Percentiles rank a stretch among this genome's conserved stretches.
Conservation (phyloP, 1,140 invertebrate species). For the Euura lappo region DNA sequence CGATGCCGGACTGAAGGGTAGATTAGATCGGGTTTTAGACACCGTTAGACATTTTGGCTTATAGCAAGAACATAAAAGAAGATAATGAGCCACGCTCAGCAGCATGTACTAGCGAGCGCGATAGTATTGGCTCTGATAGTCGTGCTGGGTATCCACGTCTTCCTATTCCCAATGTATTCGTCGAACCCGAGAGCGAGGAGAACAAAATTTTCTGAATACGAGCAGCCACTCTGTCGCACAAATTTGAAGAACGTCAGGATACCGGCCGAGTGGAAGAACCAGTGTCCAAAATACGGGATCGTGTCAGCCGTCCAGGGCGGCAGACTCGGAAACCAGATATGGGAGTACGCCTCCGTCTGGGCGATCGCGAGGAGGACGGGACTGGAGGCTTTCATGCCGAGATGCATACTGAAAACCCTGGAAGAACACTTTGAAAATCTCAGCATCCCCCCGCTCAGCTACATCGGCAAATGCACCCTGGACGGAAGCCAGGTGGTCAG, state of each 20-base stretch:
- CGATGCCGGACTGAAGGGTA: background rate
- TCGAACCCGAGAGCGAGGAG: slow-evolving; percentile 49
- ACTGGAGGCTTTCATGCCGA: slow-evolving; percentile 65
- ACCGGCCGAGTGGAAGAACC: slow-evolving; percentile 45
- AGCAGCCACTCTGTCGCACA: slow-evolving; percentile 62
- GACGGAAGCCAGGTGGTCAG: slow-evolving; percentile 58
- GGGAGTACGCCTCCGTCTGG: slow-evolving; percentile 70
- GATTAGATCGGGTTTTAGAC: background rate
- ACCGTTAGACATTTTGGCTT: no score
- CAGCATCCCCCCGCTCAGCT: slow-evolving; percentile 65
- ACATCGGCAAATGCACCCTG: slow-evolving; percentile 64
- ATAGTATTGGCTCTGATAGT: slow-evolving; percentile 65
- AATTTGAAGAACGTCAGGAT: slow-evolving; percentile 55
- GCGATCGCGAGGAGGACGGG: slow-evolving; percentile 64
- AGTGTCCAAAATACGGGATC: slow-evolving; percentile 63
- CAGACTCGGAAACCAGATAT: slow-evolving; percentile 70
- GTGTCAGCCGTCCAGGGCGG: slow-evolving; percentile 66
- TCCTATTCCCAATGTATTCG: slow-evolving; percentile 67
- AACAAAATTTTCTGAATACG: slow-evolving; percentile 58
- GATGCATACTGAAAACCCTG: slow-evolving; percentile 64
- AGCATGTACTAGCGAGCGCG: slow-evolving; percentile 66
- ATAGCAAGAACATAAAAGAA: background rate
- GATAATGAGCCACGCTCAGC: slow-evolving; percentile 59
- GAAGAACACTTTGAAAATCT: slow-evolving; percentile 63
- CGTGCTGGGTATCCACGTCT: slow-evolving; percentile 67